phyloP scores from a whole-genome alignment of 2,888 invertebrate genomes.

The Ernsta delagoae region DNA sequence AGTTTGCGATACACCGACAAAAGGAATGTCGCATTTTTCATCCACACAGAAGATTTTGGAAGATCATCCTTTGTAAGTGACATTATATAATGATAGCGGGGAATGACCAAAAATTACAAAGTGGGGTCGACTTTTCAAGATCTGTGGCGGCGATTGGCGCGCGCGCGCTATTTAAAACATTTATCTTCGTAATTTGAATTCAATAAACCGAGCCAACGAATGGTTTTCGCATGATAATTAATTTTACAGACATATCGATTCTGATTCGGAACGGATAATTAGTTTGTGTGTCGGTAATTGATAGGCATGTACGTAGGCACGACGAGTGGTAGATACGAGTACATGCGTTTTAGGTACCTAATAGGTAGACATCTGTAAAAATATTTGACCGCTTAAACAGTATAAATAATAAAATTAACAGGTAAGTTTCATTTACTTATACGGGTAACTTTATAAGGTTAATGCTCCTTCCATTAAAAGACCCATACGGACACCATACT shows the following conservation, averaged over 20 bases:
- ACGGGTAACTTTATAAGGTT: no score
- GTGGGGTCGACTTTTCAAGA: constrained; percentile 2
- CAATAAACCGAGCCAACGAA: constrained; percentile 31
- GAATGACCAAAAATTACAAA: constrained; percentile 28
- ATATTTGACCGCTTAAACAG: no score
- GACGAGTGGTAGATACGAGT: neutral
- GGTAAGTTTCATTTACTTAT: no score
- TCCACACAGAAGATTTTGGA: constrained; percentile 18
- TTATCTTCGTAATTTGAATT: constrained; percentile 15
- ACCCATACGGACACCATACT: no score
- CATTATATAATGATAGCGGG: constrained; percentile 26
- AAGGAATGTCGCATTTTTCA: constrained; percentile 32
- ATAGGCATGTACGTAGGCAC: neutral
- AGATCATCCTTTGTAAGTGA: constrained; percentile 20
- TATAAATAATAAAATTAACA: no score
- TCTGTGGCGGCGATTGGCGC: constrained; percentile 9
- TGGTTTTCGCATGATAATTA: constrained; percentile 26
- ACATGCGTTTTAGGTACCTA: neutral
- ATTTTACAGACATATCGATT: constrained; percentile 23
- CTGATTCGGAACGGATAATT: constrained; percentile 12
- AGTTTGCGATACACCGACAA: constrained; percentile 35
- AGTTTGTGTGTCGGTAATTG: constrained; percentile 19
- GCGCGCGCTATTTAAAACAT: constrained; percentile 17
- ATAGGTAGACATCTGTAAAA: neutral
- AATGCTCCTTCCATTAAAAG: no score